Base-by-base conservation (phyloP, 1,140 invertebrate species). In the Heliconius himera region DNA sequence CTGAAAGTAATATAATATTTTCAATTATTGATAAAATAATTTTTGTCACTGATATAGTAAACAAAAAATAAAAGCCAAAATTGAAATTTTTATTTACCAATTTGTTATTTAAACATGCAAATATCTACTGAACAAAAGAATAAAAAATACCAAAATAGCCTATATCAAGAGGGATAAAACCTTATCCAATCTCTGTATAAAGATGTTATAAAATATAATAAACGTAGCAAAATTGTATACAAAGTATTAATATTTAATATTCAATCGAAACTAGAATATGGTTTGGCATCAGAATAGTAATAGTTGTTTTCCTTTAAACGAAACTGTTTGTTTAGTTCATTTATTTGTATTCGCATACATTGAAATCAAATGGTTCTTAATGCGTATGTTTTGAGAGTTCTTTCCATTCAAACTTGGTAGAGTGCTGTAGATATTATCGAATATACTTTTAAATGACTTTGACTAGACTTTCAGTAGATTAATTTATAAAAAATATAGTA, bases 371-470 rank as follows among this genome's bases (percentile, higher is more conserved):
- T 60, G n/a, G 54, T 22, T 3, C n/a, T 60, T 60, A 60, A 60
- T 60, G n/a, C 20, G 54, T 3, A 29, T 66, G 13, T 66, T 13
- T 66, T 66, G n/a, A 13, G 60, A 66, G 4, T 29, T 66, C 60
- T 66, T 29, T 66, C 60, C 4, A 66, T 66, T 66, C 26, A 0
- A 18, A 4, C 11, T 0, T 13, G 0, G 13, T 29, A 13, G 26
- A 9, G 3, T 60, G 0, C n/a, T 29, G 11, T 26, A 66, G 60
- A 66, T 66, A 66, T 66, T 29, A 66, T 66, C 60, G 22, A 22
- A 16, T 66, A 29, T 66, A 66, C 60, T 66, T 66, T 66, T 16
- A 66, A 66, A 29, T 66, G 60, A 66, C 26, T 66, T 66, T 66
- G 60, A 29, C 60, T 66, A 29, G 60, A 66, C 60, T 66, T 29